These are phyloP conservation scores for Nyctereutes procyonoides DNA, from an alignment of 2,113 vertebrate genomes.

Conservation along the genomic window DNA sequence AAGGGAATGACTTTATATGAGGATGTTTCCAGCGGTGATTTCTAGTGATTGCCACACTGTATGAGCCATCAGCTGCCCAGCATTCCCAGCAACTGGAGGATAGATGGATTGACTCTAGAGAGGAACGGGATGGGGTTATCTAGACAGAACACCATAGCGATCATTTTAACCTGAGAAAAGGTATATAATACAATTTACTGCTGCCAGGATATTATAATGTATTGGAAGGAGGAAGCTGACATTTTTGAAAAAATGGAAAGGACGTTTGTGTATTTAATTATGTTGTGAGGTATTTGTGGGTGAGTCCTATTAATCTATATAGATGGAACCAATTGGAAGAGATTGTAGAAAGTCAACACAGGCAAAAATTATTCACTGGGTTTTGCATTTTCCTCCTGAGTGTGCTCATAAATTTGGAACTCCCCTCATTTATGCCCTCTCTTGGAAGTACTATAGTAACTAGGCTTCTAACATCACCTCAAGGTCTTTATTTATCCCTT, in stretches of 20 bases:
- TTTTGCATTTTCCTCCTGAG: neutral
- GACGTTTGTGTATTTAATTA: neutral
- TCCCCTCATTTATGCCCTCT: neutral
- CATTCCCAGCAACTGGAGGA: neutral
- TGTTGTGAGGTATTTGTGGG: neutral
- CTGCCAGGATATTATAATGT: neutral
- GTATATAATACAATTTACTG: neutral
- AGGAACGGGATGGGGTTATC: accelerated
- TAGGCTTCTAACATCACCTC: neutral
- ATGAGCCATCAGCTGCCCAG: neutral
- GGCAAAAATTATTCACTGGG: neutral
- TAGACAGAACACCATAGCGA: neutral
- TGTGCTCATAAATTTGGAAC: neutral
- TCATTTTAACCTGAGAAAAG: neutral
- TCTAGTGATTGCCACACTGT: neutral
- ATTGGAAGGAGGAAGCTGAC: neutral
- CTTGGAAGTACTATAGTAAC: neutral
- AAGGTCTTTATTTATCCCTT: neutral
- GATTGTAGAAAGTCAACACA: neutral
- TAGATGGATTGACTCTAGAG: neutral
- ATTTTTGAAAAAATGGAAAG: slow-evolving; percentile 25
- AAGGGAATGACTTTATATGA: neutral
- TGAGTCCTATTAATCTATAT: neutral
- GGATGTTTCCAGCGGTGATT: neutral
- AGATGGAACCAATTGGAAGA: neutral